phyloP scores from a whole-genome alignment of 2,888 invertebrate species.

The Apodemia zela region DNA sequence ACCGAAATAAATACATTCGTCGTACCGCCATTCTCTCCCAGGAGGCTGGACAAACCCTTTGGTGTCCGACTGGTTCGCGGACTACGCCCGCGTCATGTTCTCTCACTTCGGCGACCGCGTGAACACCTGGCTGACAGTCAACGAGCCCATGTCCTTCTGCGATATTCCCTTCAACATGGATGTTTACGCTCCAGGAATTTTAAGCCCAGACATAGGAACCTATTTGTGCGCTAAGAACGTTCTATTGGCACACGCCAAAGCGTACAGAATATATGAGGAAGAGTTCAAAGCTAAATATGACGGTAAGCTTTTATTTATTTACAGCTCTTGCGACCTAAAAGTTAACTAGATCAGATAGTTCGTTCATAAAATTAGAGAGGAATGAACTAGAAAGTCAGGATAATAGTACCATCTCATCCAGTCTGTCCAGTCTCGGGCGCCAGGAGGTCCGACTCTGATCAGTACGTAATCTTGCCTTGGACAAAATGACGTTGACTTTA shows the following conservation, averaged over 20 bases:
- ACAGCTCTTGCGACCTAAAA: no score
- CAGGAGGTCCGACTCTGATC: no score
- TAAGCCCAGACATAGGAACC: conserved; percentile 8
- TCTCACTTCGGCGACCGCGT: conserved; percentile 81
- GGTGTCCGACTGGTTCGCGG: conserved; percentile 80
- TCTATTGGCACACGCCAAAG: conserved; percentile 84
- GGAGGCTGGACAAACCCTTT: conserved; percentile 85
- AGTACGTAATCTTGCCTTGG: no score
- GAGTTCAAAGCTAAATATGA: conserved; percentile 69
- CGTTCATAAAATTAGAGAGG: no score
- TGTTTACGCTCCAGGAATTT: conserved; percentile 33
- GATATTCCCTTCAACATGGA: conserved; percentile 57
- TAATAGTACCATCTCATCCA: no score
- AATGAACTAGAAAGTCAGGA: no score
- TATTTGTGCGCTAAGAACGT: conserved; percentile 83
- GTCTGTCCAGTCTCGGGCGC: no score
- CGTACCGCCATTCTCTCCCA: conserved; percentile 29
- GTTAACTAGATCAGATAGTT: no score
- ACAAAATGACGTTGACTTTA: no score
- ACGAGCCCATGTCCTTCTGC: conserved; percentile 81
- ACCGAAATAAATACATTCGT: no score
- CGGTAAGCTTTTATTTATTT: conserved; percentile 47
- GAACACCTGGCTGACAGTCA: conserved; percentile 85
- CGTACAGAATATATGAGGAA: conserved; percentile 79
- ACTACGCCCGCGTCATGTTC: conserved; percentile 80